Evolutionary conservation across 2,797 vertebrate species (phyloP), one percentile per base, ranked within the genome.

Genomic region (Dipus sagitta): DNA sequence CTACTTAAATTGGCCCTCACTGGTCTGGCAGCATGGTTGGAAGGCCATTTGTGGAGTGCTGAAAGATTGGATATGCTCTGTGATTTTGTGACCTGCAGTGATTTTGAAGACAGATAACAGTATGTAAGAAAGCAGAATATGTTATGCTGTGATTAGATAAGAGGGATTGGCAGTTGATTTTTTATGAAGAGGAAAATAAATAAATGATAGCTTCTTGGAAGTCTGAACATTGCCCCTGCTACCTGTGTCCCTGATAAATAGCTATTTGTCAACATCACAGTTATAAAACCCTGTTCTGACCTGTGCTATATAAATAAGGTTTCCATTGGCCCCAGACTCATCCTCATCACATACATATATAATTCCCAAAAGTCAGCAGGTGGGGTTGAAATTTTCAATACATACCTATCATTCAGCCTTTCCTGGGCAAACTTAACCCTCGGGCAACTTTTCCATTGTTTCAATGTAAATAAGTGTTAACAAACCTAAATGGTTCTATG

Each of bases 31-130:
- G 52, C 24, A 5, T 0, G 4, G 38, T 23, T 13, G n/a, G 67
- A 23, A 70, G 28, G 52, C 26, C 6, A 30, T 60, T 10, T 38
- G 9, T 38, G 10, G 2, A 7, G 2, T 3, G 2, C 4, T 1
- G 5, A 38, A 23, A 4, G 1, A 20, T 4, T 34, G 17, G 2
- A 21, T 12, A 4, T 60, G 3, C 9, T 85, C 24, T 85, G 52
- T 38, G 47, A 4, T 58, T 71, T 28, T 72, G 10, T 60, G 32
- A 6, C 32, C 60, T 24, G 14, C 3, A 60, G 14, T 38, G 9
- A 85, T 72, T 34, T 54, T 60, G 10, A 38, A 72, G n/a, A 47
- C 11, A 8, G 12, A n/a, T 5, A 17, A 30, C 4, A 3, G 28
- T 30, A 38, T 6, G 0, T 85, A 13, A 2, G n/a, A 85, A 11